These are phyloP conservation scores for Hiodon tergisus DNA, from an alignment of 2,113 vertebrate species.

Conservation along the genomic window DNA sequence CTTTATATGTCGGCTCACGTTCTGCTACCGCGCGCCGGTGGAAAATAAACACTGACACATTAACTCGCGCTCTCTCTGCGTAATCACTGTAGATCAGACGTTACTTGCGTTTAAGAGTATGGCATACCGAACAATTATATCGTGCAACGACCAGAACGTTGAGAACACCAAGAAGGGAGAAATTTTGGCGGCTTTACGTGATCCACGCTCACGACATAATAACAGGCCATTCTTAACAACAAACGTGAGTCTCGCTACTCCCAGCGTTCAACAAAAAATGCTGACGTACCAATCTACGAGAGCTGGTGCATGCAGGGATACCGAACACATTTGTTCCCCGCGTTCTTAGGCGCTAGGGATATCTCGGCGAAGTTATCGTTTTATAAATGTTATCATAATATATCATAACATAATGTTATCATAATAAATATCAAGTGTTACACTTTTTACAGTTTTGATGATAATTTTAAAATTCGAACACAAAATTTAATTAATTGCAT, in stretches of 20 bases:
- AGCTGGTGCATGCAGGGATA: background rate
- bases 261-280: background rate
- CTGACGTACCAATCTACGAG: background rate
- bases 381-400: background rate
- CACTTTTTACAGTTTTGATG: too few relatives aligned
- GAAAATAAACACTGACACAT: background rate
- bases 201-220: background rate
- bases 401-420: background rate
- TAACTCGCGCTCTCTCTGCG: background rate
- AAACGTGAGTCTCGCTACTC: background rate
- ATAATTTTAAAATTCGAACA: too few relatives aligned
- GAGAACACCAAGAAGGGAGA: constrained; percentile 5
- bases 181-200: background rate
- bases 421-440: background rate
- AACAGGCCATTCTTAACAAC: background rate
- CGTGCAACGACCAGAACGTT: constrained; percentile 11
- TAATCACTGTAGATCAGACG: constrained; percentile 15
- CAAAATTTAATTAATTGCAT: too few relatives aligned
- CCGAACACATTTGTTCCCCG: background rate
- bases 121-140: constrained; percentile 14
- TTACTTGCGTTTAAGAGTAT: background rate
- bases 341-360: too few relatives aligned
- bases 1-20: background rate
- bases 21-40: background rate
- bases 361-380: too few relatives aligned